These are phyloP conservation scores for Proteles cristata DNA, from an alignment of 2,113 vertebrate species.

Conservation along the genomic window DNA sequence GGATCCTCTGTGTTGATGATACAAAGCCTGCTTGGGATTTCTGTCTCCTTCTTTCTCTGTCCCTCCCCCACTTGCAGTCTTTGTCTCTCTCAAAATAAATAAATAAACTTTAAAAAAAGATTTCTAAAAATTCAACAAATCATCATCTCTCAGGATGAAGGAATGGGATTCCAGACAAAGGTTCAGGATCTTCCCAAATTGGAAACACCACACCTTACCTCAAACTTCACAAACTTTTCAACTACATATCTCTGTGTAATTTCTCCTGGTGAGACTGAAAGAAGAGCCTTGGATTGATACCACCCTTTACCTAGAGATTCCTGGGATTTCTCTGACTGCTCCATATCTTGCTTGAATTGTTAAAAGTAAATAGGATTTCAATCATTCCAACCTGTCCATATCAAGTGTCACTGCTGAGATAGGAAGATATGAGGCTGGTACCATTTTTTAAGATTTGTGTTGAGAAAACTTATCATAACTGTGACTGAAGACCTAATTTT, in stretches of 20 bases:
- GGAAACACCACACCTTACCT: not conserved
- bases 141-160: not conserved
- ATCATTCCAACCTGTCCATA: conserved; percentile 25
- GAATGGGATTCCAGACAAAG: not conserved
- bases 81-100: no score
- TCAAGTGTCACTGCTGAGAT: not conserved
- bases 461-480: conserved; percentile 20
- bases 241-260: not conserved
- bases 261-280: not conserved
- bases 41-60: no score
- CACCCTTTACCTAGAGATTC: not conserved
- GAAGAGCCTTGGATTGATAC: not conserved
- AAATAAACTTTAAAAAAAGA: no score
- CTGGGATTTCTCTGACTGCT: not conserved
- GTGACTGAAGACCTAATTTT: not conserved
- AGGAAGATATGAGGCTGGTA: conserved; percentile 17
- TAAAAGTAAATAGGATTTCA: conserved; percentile 34
- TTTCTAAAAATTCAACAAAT: conserved; percentile 14
- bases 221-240: conserved; percentile 13
- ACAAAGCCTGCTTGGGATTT: no score
- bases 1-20: no score
- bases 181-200: not conserved
- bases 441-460: not conserved
- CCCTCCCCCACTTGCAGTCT: no score
- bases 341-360: not conserved